Conservation (phyloP, 1,140 invertebrate genomes). For the Anoplolepis gracilipes region DNA sequence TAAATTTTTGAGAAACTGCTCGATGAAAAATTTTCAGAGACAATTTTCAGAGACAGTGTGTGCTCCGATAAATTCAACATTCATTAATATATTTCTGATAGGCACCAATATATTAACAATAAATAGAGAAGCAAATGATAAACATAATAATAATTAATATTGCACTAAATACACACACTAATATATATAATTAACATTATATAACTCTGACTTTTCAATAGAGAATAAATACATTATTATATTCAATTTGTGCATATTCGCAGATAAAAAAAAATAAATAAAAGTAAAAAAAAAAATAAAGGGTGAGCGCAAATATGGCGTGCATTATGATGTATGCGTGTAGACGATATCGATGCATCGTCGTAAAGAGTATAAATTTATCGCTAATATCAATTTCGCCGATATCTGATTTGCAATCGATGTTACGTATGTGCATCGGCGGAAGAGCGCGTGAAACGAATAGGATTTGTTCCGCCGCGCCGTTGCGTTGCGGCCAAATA, state of each 20-base stretch:
- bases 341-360: neutral
- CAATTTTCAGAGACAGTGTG: neutral
- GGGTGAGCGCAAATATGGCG: neutral
- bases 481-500: constrained; percentile 50
- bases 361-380: constrained; percentile 56
- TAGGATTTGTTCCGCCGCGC: constrained; percentile 67
- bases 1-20: neutral
- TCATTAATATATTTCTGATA: neutral
- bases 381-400: constrained; percentile 67
- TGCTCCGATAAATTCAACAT: neutral
- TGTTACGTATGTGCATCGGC: neutral
- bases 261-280: constrained; percentile 20
- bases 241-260: neutral
- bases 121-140: neutral
- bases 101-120: neutral
- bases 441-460: constrained; percentile 58
- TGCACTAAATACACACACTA: neutral
- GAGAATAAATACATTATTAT: constrained; percentile 3
- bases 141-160: constrained; percentile 16
- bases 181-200: neutral
- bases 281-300: neutral
- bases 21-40: neutral
- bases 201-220: neutral
- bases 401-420: constrained; percentile 65
- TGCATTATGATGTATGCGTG: constrained; percentile 6